Evolutionary conservation across 1,140 invertebrate genomes (phyloP), one percentile per base, ranked within the genome.

Genomic region (Pseudomyrmex pallidus): DNA sequence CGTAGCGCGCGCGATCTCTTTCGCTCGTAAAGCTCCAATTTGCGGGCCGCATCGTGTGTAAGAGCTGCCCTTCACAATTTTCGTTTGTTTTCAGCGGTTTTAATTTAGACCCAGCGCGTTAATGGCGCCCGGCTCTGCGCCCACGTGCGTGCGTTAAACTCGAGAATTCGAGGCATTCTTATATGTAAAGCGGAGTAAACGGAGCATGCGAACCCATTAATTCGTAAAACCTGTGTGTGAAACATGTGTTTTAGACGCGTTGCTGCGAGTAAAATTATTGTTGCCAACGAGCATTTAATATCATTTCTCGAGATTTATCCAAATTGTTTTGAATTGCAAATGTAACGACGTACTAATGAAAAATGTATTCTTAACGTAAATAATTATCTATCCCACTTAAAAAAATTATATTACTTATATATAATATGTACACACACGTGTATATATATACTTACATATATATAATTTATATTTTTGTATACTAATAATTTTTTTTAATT

Each of bases 41-140:
- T 70, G 64, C 54, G 20, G 17, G 13, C 12, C 35, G 74, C 9
- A 10, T 10, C 13, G 67, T 10, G 20, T 35, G 63, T n/a, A 52
- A 72, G 54, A 52, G 64, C 48, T 4, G 17, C 56, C 76, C 54
- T 13, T 84, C 63, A 50, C 48, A 62, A 82, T 84, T 82, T 84
- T 84, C 72, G 66, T 84, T 84, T 84, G 64, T 72, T 84, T 82
- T 82, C 83, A 82, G 44, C 52, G 67, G 48, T 63, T 63, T 67
- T 84, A 84, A 84, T 84, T 84, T 82, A 72, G 56, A 59, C 7
- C 35, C 10, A 57, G 35, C 64, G 44, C 52, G 52, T 70, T 78
- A 70, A 70, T 78, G 5, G 74, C 74, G 74, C 9, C 64, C 7
- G 17, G 22, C 22, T 74, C 1, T 68, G 35, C 63, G 12, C 46